Evolutionary conservation across 2,888 invertebrate genomes (phyloP), one percentile per base, ranked within the genome.

Genomic region (Metellina segmentata): DNA sequence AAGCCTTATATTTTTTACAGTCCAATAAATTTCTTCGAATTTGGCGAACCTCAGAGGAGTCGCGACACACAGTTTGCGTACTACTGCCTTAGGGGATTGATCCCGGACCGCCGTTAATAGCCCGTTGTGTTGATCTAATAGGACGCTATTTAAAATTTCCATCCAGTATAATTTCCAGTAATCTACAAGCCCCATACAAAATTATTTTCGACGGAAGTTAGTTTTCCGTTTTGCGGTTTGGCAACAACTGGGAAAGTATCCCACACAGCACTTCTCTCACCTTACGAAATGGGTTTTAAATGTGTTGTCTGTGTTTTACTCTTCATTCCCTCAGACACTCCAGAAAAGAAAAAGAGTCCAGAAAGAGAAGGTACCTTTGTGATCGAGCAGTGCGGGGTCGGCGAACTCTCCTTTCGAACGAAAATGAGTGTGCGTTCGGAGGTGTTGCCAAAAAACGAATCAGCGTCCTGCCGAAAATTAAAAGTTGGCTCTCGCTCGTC

Each of bases 361-460:
- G 11, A 20, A 61, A 51, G 52, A 82, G 70, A 49, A 51, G 70
- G 20, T 70, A n/a, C 48, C 52, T 83, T n/a, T 52, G 51, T 16
- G 52, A 20, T 2, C 49, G 71, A 8, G 34, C 4, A 34, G 34
- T 34, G 52, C 20, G 20, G 71, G 87, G 87, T 87, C 87, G 77
- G 81, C 87, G 79, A 87, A 79, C 87, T 87, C 34, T 78, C 69
- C 77, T 8, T 34, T 34, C 34, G 4, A 34, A 34, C 74, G 51
- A 52, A 34, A 16, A 61, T 16, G 61, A 53, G 78, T 49, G 49
- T 52, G 74, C 19, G 71, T 34, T 34, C n/a, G 34, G 34, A 49
- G 52, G 72, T 79, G 81, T 53, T 81, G 87, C 87, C 87, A 87
- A 87, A 81, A 86, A 78, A 87, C 79, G 79, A 79, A 34, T 87